These are phyloP conservation scores for Delia radicum DNA, from an alignment of 1,140 invertebrate species.

Conservation along the genomic window DNA sequence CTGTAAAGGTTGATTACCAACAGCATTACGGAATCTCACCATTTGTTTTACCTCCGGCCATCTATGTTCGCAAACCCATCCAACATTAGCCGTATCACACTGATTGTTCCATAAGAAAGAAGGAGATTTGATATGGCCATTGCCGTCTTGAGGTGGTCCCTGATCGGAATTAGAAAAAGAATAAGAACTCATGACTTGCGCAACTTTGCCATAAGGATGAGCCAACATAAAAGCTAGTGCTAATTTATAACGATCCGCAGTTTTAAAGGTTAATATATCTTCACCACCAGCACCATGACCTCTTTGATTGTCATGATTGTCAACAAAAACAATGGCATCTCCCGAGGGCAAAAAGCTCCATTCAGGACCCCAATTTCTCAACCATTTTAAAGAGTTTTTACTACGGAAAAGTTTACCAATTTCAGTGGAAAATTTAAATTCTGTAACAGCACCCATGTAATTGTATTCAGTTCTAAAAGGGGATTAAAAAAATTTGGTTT, in stretches of 20 bases:
- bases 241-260: conserved; percentile 65
- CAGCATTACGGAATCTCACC: conserved; percentile 73
- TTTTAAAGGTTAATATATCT: conserved; percentile 64
- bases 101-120: conserved; percentile 65
- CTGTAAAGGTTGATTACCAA: conserved; percentile 58
- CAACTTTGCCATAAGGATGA: conserved; percentile 72
- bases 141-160: conserved; percentile 67
- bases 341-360: conserved; percentile 61
- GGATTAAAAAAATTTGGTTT: conserved; percentile 45
- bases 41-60: conserved; percentile 82
- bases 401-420: conserved; percentile 55
- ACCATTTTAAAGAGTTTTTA: conserved; percentile 55
- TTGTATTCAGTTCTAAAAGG: conserved; percentile 69
- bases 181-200: conserved; percentile 79
- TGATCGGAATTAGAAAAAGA: conserved; percentile 60
- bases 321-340: conserved; percentile 65
- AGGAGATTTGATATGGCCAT: conserved; percentile 63
- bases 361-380: conserved; percentile 59
- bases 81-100: conserved; percentile 63
- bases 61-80: conserved; percentile 88
- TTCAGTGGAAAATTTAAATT: conserved; percentile 63
- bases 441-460: conserved; percentile 68
- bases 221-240: conserved; percentile 83
- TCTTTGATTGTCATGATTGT: conserved; percentile 66
- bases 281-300: conserved; percentile 63